phyloP scores from a whole-genome alignment of 2,888 invertebrate species.

The Stenodema calcarata region DNA sequence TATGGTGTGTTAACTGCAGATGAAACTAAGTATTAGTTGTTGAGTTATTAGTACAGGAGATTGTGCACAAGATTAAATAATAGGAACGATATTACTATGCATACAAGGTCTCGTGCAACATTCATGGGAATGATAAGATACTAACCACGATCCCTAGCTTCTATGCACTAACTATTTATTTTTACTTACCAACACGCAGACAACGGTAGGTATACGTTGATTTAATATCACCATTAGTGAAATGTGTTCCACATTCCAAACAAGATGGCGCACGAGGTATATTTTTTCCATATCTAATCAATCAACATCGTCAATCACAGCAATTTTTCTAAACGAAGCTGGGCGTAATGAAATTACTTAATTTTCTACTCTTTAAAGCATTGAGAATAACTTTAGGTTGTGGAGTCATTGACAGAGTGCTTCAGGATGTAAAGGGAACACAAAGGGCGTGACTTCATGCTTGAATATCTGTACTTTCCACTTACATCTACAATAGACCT shows the following conservation, averaged over 20 bases:
- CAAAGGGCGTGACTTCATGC: background rate
- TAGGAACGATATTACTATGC: background rate
- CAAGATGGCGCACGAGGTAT: too few species aligned
- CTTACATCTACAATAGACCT: constrained; percentile 91
- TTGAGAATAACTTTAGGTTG: constrained; percentile 10
- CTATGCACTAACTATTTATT: too few species aligned
- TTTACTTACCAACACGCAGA: too few species aligned
- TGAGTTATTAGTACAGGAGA: background rate
- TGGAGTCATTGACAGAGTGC: constrained; percentile 37
- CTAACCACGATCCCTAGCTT: background rate
- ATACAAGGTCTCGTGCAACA: background rate
- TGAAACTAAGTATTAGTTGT: background rate
- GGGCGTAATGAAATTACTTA: background rate
- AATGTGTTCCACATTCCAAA: too few species aligned
- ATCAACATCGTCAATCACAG: too few species aligned
- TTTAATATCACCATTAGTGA: too few species aligned
- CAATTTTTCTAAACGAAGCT: background rate
- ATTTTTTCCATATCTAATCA: too few species aligned
- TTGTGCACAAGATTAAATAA: background rate
- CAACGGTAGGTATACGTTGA: too few species aligned
- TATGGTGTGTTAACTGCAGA: constrained; percentile 17
- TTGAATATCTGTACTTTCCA: constrained; percentile 22
- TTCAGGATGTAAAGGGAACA: background rate
- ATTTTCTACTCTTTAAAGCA: background rate
- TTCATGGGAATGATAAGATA: background rate